phyloP scores from a whole-genome alignment of 2,797 vertebrate genomes.

The Sparidentex hasta region DNA sequence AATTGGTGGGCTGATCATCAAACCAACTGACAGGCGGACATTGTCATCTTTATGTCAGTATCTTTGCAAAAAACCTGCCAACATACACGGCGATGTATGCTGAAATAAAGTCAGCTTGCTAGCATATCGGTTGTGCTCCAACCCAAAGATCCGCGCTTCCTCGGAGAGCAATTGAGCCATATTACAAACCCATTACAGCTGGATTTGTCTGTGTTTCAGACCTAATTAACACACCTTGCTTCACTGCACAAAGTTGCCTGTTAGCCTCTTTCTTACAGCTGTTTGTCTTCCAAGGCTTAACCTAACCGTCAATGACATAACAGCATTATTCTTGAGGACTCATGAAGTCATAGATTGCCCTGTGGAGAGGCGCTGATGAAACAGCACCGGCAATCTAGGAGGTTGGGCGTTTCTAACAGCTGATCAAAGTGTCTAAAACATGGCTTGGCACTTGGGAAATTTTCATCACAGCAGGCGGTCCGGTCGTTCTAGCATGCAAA shows the following conservation, averaged over 20 bases:
- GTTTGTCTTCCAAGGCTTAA: constrained; percentile 8
- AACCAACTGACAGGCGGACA: background rate
- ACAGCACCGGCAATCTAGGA: constrained; percentile 24
- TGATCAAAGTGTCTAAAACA: constrained; percentile 49
- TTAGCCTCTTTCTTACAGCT: constrained; percentile 1
- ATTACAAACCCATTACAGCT: background rate
- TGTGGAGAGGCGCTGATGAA: constrained; percentile 11
- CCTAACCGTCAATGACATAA: constrained; percentile 9
- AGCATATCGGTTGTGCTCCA: background rate
- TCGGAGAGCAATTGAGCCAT: background rate
- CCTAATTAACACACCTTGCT: constrained; percentile 30
- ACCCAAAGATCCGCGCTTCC: background rate
- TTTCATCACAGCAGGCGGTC: constrained; percentile 42
- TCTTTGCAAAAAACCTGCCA: background rate
- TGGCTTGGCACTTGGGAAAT: constrained; percentile 39
- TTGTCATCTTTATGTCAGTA: background rate
- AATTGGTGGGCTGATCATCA: background rate
- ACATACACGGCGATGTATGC: background rate
- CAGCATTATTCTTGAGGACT: constrained; percentile 18
- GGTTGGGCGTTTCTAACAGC: constrained; percentile 8
- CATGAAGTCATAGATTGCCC: constrained; percentile 9
- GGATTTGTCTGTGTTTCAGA: constrained; percentile 4
- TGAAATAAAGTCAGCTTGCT: background rate
- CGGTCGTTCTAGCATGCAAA: constrained; percentile 53
- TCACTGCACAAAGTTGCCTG: constrained; percentile 25